A percentile compares a stretch with the other conserved stretches of the same genome.
Evolutionary conservation across 2,888 invertebrate genomes (phyloP).

Genomic region (Amaurobius ferox): DNA sequence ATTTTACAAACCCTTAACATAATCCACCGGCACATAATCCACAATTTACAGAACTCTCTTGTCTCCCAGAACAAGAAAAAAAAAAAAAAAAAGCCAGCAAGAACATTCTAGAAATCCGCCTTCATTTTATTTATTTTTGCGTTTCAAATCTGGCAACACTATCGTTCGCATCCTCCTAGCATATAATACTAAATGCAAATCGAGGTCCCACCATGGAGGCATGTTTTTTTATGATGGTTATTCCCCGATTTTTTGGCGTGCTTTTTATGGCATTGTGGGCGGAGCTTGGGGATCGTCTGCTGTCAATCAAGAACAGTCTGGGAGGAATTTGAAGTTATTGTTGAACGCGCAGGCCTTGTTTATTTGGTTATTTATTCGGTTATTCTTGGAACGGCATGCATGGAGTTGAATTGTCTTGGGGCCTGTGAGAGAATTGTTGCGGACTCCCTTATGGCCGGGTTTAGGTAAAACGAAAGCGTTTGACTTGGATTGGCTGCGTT

Average conservation of each 20-base stretch:
- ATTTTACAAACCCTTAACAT: neutral
- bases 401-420: conserved; percentile 48
- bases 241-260: conserved; percentile 14
- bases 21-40: conserved; percentile 9
- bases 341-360: conserved; percentile 38
- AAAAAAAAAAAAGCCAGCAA: neutral
- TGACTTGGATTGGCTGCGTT: conserved; percentile 41
- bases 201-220: conserved; percentile 53
- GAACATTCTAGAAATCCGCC: neutral
- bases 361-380: conserved; percentile 56
- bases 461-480: neutral
- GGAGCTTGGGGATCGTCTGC: conserved; percentile 33
- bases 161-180: conserved; percentile 22
- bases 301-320: conserved; percentile 56
- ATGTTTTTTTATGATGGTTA: neutral
- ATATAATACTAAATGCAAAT: conserved; percentile 68
- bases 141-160: conserved; percentile 28
- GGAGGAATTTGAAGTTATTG: conserved; percentile 65
- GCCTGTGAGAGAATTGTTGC: conserved; percentile 45
- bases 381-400: conserved; percentile 30
- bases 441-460: conserved; percentile 2
- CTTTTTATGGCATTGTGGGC: conserved; percentile 45
- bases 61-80: neutral
- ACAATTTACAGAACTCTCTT: neutral
- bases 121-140: conserved; percentile 8